phyloP scores from a whole-genome alignment of 2,113 vertebrate genomes.

The Actinemys pallida region DNA sequence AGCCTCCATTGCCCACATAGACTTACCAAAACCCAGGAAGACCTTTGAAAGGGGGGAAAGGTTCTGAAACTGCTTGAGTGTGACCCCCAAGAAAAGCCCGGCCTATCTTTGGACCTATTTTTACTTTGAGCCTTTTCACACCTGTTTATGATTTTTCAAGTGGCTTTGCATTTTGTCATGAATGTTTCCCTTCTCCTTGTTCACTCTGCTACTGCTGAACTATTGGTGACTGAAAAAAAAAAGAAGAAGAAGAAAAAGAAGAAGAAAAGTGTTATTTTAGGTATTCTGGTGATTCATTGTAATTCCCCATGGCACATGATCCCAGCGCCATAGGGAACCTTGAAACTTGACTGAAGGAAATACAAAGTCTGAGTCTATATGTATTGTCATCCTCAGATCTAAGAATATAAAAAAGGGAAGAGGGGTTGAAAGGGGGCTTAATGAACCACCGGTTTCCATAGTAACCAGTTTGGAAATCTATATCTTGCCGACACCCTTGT shows the following conservation, averaged over 20 bases:
- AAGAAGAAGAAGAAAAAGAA: not conserved
- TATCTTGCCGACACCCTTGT: not conserved
- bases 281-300: not conserved
- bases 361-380: not conserved
- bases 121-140: not conserved
- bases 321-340: not conserved
- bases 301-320: not conserved
- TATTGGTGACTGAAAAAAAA: not conserved
- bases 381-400: not conserved
- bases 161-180: not conserved
- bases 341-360: not conserved
- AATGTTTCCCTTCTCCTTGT: fast-evolving
- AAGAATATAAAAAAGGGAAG: not conserved
- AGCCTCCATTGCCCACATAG: not conserved
- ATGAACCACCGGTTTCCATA: slow-evolving; percentile 22
- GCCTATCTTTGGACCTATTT: not conserved
- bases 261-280: not conserved
- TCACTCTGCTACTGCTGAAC: not conserved
- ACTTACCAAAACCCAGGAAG: not conserved
- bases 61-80: not conserved
- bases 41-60: not conserved
- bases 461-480: slow-evolving; percentile 29
- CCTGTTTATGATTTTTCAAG: not conserved
- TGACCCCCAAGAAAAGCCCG: not conserved
- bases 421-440: not conserved